phyloP scores from a whole-genome alignment of 1,140 invertebrate genomes.

The Mactra quadrangularis region DNA sequence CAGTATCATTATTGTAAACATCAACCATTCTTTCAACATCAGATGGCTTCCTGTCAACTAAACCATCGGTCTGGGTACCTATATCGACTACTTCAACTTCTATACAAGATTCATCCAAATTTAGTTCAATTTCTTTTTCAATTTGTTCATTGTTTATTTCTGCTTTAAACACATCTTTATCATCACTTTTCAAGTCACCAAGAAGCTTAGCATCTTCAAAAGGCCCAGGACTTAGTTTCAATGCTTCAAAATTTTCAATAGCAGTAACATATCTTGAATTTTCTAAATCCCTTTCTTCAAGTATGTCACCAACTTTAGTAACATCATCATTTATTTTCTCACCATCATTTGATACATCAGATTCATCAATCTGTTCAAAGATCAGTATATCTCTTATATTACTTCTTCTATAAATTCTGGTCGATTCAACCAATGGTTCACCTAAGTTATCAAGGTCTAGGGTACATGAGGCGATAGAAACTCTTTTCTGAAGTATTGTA shows the following conservation, averaged over 20 bases:
- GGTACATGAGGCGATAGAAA: conserved; percentile 5
- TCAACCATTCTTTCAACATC: conserved; percentile 23
- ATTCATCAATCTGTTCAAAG: background rate
- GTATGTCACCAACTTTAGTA: conserved; percentile 5
- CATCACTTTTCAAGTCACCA: background rate
- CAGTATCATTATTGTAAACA: background rate
- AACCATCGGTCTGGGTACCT: conserved; percentile 25
- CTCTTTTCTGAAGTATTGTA: conserved; percentile 40
- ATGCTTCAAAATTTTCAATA: conserved; percentile 19
- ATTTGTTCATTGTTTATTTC: background rate
- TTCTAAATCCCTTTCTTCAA: no score
- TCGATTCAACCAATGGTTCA: conserved; percentile 51
- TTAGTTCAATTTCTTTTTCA: background rate
- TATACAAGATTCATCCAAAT: background rate
- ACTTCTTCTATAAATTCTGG: conserved; percentile 59
- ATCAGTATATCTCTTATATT: conserved; percentile 35
- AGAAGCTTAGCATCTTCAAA: no score
- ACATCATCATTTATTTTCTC: background rate
- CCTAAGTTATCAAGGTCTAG: conserved; percentile 51
- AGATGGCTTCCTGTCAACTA: background rate
- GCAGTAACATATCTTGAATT: conserved; percentile 41
- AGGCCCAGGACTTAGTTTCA: no score
- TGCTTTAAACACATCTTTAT: background rate
- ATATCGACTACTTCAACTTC: conserved; percentile 44
- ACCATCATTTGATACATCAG: background rate